Evolutionary conservation across 2,888 invertebrate species (phyloP).

Genomic region (Eristalis arbustorum): DNA sequence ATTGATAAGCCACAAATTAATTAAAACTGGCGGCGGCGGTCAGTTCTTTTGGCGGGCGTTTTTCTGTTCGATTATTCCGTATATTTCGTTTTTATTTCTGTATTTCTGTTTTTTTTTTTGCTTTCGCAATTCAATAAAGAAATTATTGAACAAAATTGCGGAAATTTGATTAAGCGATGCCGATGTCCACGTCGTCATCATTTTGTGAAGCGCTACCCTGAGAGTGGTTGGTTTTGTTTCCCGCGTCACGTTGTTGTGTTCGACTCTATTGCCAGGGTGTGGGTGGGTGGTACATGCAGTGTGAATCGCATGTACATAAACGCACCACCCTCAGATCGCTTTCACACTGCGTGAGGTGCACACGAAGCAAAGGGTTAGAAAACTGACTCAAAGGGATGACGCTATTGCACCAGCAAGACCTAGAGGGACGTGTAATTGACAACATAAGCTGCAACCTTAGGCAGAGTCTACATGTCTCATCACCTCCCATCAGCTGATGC

Average conservation of each 20-base stretch:
- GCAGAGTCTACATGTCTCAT: conserved; percentile 40
- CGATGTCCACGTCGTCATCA: conserved; percentile 21
- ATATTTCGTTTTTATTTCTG: conserved; percentile 18
- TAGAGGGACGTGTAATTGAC: conserved; percentile 38
- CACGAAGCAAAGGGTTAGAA: conserved; percentile 3
- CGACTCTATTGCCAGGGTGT: background rate
- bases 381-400: conserved; percentile 44
- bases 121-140: conserved; percentile 71
- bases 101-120: conserved; percentile 31
- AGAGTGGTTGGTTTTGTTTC: conserved; percentile 9
- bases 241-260: conserved; percentile 10
- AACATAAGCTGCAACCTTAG: conserved; percentile 57
- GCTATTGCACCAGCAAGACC: background rate
- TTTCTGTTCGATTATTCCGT: conserved; percentile 76
- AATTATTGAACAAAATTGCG: conserved; percentile 73
- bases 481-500: conserved; percentile 4
- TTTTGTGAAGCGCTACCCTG: background rate
- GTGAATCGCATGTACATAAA: background rate
- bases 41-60: conserved; percentile 71
- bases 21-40: conserved; percentile 73
- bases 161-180: conserved; percentile 72
- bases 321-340: background rate
- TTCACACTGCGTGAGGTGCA: background rate
- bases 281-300: background rate
- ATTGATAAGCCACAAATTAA: conserved; percentile 80